Evolutionary conservation across 2,113 vertebrate species (phyloP), one percentile per base, ranked within the genome.

Genomic region (Psilopogon haemacephalus): DNA sequence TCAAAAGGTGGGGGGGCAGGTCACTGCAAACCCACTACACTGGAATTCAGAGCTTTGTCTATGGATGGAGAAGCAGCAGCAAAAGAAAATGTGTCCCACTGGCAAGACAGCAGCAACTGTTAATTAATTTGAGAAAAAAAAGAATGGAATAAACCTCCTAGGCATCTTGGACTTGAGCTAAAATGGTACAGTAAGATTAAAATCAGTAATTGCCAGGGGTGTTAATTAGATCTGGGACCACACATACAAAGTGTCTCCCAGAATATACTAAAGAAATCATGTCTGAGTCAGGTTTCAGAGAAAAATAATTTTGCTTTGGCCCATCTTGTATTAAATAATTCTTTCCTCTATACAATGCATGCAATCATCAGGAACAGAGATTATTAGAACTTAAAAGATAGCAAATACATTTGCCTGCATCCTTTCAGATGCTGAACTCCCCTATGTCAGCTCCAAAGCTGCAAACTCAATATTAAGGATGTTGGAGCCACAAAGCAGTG

Each of bases 151-250:
- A 54, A 13, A n/a, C 7, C 35, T 90, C 46, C 65, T 75, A 26
- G 59, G 55, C 55, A 79, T 28, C 52, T 79, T 88, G 71, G 72
- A 38, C 75, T 85, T 26, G 37, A 88, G 63, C 81, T 94, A 59
- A 94, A 93, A 92, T 87, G 69, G 59, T 73, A 75, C 59, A 79
- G 40, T 11, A 76, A 96, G 86, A 92, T 94, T 79, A 84, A 92
- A 93, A 94, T 94, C 73, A 65, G 77, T 64, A 84, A 55, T 84
- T 92, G 92, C 67, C 74, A 65, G 2, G 20, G 37, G 55, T 92
- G 88, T 93, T 94, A 96, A 93, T 95, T 95, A 92, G 94, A 75
- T 56, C n/a, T 79, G 84, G 86, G 86, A 90, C 77, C 70, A 84
- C 63, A 72, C 38, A 18, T 60, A 15, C 5, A 11, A 85, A 88